Conservation (phyloP, 2,888 invertebrate genomes). For the Drosophila prolongata region DNA sequence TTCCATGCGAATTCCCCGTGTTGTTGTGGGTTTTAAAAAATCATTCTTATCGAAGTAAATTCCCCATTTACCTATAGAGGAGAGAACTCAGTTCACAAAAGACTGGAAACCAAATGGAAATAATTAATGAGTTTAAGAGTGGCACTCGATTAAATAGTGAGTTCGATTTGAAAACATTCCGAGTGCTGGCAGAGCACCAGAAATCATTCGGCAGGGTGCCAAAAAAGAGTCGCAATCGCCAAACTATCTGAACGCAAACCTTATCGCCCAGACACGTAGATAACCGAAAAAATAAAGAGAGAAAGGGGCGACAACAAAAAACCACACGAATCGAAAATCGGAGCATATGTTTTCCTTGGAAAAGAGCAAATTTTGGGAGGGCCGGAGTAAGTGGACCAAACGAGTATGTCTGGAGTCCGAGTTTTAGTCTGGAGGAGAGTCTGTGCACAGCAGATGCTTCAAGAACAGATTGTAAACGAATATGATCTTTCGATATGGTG, state of each 20-base stretch:
- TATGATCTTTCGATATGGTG: slow-evolving; percentile 79
- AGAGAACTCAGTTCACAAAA: background rate
- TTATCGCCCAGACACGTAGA: slow-evolving; percentile 45
- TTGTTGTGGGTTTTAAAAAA: background rate
- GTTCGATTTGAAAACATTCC: slow-evolving; percentile 11
- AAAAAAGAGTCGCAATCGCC: slow-evolving; percentile 30
- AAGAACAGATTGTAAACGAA: slow-evolving; percentile 79
- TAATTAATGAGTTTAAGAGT: slow-evolving; percentile 2
- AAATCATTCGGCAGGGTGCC: slow-evolving; percentile 10
- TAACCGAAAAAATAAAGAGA: slow-evolving; percentile 17
- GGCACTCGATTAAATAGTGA: slow-evolving; percentile 1
- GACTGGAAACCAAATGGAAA: background rate
- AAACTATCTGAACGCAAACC: slow-evolving; percentile 35
- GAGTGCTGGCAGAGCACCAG: slow-evolving; percentile 1
- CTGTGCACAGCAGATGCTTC: slow-evolving; percentile 67
- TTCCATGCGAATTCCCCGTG: slow-evolving; percentile 12
- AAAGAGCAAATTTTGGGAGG: slow-evolving; percentile 53
- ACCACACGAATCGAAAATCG: slow-evolving; percentile 46
- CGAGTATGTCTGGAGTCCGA: slow-evolving; percentile 16
- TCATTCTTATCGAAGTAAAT: slow-evolving; percentile 6
- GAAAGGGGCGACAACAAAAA: slow-evolving; percentile 47
- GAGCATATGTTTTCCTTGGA: slow-evolving; percentile 76
- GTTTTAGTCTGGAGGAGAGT: slow-evolving; percentile 1
- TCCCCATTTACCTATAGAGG: background rate
- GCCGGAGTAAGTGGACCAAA: slow-evolving; percentile 29